Conservation (phyloP, 2,888 invertebrate genomes). For the Ophion ellenae region DNA sequence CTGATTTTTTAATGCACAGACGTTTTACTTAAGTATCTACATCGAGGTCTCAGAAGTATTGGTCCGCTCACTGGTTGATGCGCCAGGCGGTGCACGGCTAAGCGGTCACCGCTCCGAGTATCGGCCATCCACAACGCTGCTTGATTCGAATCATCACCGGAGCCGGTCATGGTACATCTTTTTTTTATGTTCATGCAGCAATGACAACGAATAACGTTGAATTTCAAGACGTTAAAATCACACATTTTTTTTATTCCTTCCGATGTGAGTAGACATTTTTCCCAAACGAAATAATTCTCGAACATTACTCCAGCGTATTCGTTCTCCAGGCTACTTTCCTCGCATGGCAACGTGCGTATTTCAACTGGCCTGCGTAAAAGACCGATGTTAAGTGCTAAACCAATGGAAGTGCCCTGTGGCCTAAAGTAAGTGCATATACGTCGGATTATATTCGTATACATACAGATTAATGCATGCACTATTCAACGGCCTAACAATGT, state of each 20-base stretch:
- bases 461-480: slow-evolving; percentile 7
- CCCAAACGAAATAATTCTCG: neutral
- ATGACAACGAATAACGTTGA: too few relatives aligned
- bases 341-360: neutral
- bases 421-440: slow-evolving; percentile 5
- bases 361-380: neutral
- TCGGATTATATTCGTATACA: neutral
- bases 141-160: too few relatives aligned
- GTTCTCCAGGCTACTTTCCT: neutral
- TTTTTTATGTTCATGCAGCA: too few relatives aligned
- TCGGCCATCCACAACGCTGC: too few relatives aligned
- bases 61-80: too few relatives aligned
- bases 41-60: too few relatives aligned
- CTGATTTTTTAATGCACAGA: too few relatives aligned
- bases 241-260: neutral
- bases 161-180: too few relatives aligned
- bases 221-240: neutral
- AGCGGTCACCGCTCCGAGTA: too few relatives aligned
- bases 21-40: too few relatives aligned
- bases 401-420: slow-evolving; percentile 1
- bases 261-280: neutral
- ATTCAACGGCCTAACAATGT: slow-evolving; percentile 7
- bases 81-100: too few relatives aligned
- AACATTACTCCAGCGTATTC: neutral
- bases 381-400: neutral